A percentile compares a stretch with the other conserved stretches of the same genome.
These are phyloP conservation scores for Notospermus geniculatus DNA, from an alignment of 1,140 invertebrate species.

Conservation along the genomic window DNA sequence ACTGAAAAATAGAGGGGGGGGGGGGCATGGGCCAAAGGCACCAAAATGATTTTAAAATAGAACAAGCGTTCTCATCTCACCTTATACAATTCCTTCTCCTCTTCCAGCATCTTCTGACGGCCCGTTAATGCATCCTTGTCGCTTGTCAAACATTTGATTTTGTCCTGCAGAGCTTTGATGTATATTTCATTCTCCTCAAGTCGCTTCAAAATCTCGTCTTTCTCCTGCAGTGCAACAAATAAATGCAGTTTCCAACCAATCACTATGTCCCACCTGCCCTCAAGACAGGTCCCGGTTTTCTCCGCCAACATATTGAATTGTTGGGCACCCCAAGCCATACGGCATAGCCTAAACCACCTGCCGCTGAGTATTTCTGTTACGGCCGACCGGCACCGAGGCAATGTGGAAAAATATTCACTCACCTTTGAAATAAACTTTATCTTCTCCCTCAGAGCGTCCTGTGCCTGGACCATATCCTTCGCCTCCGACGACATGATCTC, in stretches of 20 bases:
- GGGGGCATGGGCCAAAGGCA: too few relatives aligned
- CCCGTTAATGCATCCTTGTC: conserved; percentile 47
- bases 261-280: too few relatives aligned
- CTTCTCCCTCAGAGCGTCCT: conserved; percentile 29
- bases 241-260: not conserved
- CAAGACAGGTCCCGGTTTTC: too few relatives aligned
- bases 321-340: too few relatives aligned
- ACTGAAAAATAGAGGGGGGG: too few relatives aligned
- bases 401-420: too few relatives aligned
- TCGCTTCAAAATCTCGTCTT: conserved; percentile 16
- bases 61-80: too few relatives aligned
- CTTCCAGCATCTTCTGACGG: conserved; percentile 32
- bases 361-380: too few relatives aligned
- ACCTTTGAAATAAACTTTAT: conserved; percentile 26
- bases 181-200: conserved; percentile 26
- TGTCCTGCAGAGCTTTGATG: conserved; percentile 26
- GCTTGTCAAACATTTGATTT: conserved; percentile 30
- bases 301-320: too few relatives aligned
- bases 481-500: conserved; percentile 23
- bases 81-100: conserved; percentile 45
- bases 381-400: too few relatives aligned
- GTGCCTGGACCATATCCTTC: conserved; percentile 31
- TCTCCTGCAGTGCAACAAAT: conserved; percentile 24
- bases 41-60: too few relatives aligned
- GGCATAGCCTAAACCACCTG: too few relatives aligned